Evolutionary conservation across 2,888 invertebrate species (phyloP).

Genomic region (Cephus pygmeus): DNA sequence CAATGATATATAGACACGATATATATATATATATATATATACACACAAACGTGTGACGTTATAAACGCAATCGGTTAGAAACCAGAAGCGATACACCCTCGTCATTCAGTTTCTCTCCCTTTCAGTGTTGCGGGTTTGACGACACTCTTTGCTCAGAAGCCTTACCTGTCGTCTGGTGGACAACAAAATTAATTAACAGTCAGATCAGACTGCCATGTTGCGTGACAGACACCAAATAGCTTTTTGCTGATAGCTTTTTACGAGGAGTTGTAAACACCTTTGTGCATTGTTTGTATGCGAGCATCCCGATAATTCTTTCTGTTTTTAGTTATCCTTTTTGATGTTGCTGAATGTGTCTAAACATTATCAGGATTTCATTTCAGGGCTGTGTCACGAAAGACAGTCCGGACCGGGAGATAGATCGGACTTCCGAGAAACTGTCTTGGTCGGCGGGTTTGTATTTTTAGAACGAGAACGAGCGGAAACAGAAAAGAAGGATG

Average conservation of each 20-base stretch:
- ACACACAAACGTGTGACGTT: neutral
- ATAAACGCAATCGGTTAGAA: slow-evolving; percentile 4
- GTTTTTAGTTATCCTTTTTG: neutral
- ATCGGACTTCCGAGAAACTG: slow-evolving; percentile 4
- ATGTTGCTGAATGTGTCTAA: neutral
- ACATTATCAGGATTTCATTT: neutral
- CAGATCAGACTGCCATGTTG: neutral
- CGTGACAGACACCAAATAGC: neutral
- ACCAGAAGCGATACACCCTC: slow-evolving; percentile 1
- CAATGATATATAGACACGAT: too few species aligned
- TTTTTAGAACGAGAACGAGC: slow-evolving; percentile 10
- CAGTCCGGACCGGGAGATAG: neutral
- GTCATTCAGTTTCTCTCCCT: neutral
- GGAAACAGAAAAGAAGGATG: slow-evolving; percentile 24
- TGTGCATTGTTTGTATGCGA: neutral
- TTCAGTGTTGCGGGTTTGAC: neutral
- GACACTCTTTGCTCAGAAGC: neutral
- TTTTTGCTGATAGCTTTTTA: neutral
- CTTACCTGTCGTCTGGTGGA: neutral
- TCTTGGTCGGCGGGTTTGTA: slow-evolving; percentile 1
- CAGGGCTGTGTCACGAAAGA: neutral
- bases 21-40: too few species aligned
- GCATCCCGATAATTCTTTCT: neutral
- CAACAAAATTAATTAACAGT: neutral
- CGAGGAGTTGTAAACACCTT: neutral